Conservation (phyloP, 2,888 invertebrate species). For the Mythimna loreyi region DNA sequence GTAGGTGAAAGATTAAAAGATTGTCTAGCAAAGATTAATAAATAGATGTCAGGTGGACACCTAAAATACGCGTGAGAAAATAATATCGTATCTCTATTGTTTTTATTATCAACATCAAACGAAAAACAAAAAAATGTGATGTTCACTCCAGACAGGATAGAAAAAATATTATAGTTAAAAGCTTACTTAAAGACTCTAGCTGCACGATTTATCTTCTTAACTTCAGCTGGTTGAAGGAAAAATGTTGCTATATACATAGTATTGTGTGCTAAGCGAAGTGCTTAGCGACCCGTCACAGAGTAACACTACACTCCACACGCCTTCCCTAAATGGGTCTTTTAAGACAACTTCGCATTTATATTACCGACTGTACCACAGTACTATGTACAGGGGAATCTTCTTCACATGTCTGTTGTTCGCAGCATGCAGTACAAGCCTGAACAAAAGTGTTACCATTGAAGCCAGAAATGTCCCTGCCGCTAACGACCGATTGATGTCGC, state of each 20-base stretch:
- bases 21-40: constrained; percentile 31
- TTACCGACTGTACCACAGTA: constrained; percentile 53
- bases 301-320: constrained; percentile 47
- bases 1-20: constrained; percentile 32
- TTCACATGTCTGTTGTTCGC: constrained; percentile 63
- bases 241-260: constrained; percentile 40
- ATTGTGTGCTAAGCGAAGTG: constrained; percentile 55
- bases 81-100: constrained; percentile 2
- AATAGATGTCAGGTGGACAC: constrained; percentile 13
- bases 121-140: constrained; percentile 12
- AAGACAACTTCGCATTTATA: constrained; percentile 59
- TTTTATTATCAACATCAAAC: not conserved
- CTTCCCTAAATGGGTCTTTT: constrained; percentile 57
- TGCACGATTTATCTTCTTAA: constrained; percentile 58
- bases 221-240: constrained; percentile 43
- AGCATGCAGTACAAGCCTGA: constrained; percentile 51
- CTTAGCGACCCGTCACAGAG: constrained; percentile 60
- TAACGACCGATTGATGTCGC: constrained; percentile 45
- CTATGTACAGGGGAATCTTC: constrained; percentile 60
- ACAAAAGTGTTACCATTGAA: constrained; percentile 62
- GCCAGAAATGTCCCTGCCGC: constrained; percentile 40
- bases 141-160: not conserved
- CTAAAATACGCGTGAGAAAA: constrained; percentile 12
- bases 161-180: constrained; percentile 36
- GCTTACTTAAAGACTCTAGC: constrained; percentile 37